Conservation (phyloP, 2,888 invertebrate genomes). For the Uropetala carovei region DNA sequence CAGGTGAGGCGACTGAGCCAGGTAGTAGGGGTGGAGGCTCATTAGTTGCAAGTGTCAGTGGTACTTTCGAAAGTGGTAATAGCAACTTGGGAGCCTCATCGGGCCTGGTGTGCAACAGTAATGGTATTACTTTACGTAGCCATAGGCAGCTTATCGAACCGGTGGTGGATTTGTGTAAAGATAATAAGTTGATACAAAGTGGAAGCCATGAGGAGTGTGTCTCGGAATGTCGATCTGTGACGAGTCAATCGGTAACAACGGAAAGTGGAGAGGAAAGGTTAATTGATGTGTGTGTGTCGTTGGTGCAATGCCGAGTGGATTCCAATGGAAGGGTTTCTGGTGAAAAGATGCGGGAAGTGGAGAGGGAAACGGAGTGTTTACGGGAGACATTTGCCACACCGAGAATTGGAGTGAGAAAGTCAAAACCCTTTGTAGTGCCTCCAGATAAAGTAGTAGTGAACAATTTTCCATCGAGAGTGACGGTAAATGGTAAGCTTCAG, state of each 20-base stretch:
- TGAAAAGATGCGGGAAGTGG: slow-evolving; percentile 58
- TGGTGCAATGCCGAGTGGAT: slow-evolving; percentile 39
- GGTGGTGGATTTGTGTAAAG: slow-evolving; percentile 58
- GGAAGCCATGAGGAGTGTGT: slow-evolving; percentile 21
- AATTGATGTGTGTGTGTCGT: slow-evolving; percentile 28
- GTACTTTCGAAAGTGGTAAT: slow-evolving; percentile 48
- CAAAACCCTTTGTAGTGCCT: slow-evolving; percentile 64
- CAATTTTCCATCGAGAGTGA: slow-evolving; percentile 63
- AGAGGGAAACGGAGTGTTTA: slow-evolving; percentile 49
- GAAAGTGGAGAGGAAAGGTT: slow-evolving; percentile 47
- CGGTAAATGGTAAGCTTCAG: slow-evolving; percentile 66
- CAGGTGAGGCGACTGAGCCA: slow-evolving; percentile 46
- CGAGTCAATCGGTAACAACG: background rate
- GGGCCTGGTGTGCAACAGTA: slow-evolving; percentile 46
- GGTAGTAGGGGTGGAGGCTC: slow-evolving; percentile 38
- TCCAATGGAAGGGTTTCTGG: slow-evolving; percentile 38
- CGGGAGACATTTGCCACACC: slow-evolving; percentile 52
- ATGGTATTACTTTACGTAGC: slow-evolving; percentile 80
- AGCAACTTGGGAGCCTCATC: background rate
- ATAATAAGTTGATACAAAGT: slow-evolving; percentile 56
- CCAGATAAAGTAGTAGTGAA: slow-evolving; percentile 66
- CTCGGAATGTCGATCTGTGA: slow-evolving; percentile 18
- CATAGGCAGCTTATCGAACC: slow-evolving; percentile 77
- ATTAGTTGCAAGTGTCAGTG: slow-evolving; percentile 31
- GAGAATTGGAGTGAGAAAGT: slow-evolving; percentile 44